Evolutionary conservation across 1,140 invertebrate species (phyloP).

Genomic region (Apis dorsata): DNA sequence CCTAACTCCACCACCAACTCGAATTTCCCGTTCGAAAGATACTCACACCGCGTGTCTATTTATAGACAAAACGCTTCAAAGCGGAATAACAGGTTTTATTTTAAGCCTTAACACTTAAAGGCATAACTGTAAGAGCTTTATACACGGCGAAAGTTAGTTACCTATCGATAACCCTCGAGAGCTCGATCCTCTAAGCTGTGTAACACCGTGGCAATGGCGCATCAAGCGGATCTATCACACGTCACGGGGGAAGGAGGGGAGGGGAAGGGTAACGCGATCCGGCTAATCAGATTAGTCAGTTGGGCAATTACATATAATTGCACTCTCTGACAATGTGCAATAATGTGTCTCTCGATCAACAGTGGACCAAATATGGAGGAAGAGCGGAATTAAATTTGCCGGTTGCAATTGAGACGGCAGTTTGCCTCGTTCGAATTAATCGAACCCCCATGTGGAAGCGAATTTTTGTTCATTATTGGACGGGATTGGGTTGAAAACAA

Average conservation of each 20-base stretch:
- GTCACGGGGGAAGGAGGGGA: not conserved
- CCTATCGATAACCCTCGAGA: not conserved
- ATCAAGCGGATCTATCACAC: slow-evolving; percentile 48
- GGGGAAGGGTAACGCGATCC: slow-evolving; percentile 21
- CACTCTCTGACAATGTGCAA: slow-evolving; percentile 31
- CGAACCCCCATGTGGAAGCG: not conserved
- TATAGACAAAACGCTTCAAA: not conserved
- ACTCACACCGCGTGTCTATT: not conserved
- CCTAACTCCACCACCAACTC: too few species aligned
- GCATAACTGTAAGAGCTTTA: not conserved
- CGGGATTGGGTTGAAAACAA: not conserved
- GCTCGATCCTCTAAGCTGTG: not conserved
- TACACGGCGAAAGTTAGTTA: not conserved
- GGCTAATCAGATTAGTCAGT: slow-evolving; percentile 58
- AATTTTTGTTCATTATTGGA: not conserved
- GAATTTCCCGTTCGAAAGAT: too few species aligned
- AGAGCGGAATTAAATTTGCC: slow-evolving; percentile 18
- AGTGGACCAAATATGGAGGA: not conserved
- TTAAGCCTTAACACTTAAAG: not conserved
- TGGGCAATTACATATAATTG: slow-evolving; percentile 61
- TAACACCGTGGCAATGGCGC: slow-evolving; percentile 13
- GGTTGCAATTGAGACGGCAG: not conserved
- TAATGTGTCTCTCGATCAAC: slow-evolving; percentile 20
- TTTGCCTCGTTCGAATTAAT: not conserved
- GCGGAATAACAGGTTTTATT: not conserved